Conservation (phyloP, 2,113 vertebrate genomes). For the Apaloderma vittatum region DNA sequence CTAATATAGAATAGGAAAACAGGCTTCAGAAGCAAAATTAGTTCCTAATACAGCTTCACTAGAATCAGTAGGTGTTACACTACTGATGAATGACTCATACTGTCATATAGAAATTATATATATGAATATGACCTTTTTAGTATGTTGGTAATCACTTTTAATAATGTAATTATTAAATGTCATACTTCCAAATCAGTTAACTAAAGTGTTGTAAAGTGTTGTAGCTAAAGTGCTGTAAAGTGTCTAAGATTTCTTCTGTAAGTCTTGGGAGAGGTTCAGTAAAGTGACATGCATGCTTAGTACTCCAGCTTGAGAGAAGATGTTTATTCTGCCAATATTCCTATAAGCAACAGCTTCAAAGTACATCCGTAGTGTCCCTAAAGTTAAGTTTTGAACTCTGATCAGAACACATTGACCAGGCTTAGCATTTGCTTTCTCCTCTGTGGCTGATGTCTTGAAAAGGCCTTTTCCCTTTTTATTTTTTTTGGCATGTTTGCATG, state of each 20-base stretch:
- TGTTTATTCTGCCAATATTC: neutral
- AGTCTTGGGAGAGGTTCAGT: neutral
- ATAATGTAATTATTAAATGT: neutral
- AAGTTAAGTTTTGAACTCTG: neutral
- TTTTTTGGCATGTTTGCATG: neutral
- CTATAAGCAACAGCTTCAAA: neutral
- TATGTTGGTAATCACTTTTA: neutral
- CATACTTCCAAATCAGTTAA: neutral
- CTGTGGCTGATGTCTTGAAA: neutral
- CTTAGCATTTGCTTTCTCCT: neutral
- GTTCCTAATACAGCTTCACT: neutral
- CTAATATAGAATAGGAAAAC: neutral
- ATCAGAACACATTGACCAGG: neutral
- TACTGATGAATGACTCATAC: neutral
- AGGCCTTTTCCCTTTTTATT: neutral
- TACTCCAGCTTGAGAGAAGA: neutral
- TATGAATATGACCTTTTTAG: neutral
- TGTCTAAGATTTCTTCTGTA: neutral
- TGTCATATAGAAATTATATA: neutral
- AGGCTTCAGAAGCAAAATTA: slow-evolving; percentile 7
- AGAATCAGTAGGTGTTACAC: neutral
- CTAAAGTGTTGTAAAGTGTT: neutral
- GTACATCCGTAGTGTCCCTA: neutral
- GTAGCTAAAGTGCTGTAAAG: neutral
- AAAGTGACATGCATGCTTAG: neutral